Evolutionary conservation across 1,140 invertebrate species (phyloP).

Genomic region (Thereuonema tuberculata): DNA sequence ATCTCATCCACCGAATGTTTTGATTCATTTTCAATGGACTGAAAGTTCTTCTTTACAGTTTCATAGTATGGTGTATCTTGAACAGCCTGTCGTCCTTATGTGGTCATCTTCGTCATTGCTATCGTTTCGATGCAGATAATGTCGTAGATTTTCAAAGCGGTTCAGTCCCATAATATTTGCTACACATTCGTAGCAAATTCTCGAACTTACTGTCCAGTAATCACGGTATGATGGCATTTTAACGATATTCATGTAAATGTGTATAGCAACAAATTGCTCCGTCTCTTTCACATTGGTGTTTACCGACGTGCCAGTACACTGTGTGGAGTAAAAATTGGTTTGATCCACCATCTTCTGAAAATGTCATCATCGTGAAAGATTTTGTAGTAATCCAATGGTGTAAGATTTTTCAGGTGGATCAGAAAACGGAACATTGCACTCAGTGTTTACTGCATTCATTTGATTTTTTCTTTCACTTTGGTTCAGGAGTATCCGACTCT

Average conservation of each 20-base stretch:
- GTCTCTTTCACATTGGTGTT: neutral
- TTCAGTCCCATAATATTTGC: neutral
- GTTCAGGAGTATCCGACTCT: too few relatives aligned
- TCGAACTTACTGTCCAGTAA: neutral
- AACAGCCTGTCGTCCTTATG: neutral
- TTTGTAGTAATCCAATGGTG: neutral
- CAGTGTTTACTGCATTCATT: too few relatives aligned
- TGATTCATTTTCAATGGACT: neutral
- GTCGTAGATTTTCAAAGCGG: neutral
- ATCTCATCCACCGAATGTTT: conserved; percentile 23
- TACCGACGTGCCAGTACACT: neutral
- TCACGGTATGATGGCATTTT: neutral
- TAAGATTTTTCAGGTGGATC: neutral
- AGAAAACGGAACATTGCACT: too few relatives aligned
- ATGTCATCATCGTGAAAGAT: neutral
- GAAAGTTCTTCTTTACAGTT: neutral
- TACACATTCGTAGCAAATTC: neutral
- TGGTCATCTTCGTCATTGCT: neutral
- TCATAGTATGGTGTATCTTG: neutral
- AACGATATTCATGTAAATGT: neutral
- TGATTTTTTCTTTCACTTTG: too few relatives aligned
- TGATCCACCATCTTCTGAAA: neutral
- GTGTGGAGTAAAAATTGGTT: neutral
- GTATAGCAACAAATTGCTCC: neutral
- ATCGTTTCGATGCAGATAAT: neutral